Conservation (phyloP, 2,797 vertebrate species). For the Hydrophis major region DNA sequence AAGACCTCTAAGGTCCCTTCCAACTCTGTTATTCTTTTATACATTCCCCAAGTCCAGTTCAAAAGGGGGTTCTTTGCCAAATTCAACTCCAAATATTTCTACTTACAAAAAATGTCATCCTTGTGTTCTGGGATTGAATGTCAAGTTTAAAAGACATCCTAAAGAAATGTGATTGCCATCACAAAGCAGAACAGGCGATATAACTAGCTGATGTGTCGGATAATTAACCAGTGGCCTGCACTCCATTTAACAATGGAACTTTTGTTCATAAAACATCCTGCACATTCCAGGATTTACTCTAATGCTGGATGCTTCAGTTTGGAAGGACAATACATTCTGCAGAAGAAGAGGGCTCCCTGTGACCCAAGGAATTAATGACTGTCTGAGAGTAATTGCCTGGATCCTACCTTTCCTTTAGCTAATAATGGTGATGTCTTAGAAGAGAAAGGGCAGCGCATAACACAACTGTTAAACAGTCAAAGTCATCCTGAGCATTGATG, state of each 20-base stretch:
- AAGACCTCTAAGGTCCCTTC: too few relatives aligned
- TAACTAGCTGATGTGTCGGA: conserved; percentile 21
- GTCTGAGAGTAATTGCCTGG: conserved; percentile 40
- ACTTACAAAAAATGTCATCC: not conserved
- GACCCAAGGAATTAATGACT: conserved; percentile 44
- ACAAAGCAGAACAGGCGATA: conserved; percentile 6
- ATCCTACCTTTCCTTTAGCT: conserved; percentile 43
- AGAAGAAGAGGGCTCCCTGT: not conserved
- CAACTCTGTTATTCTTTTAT: not conserved
- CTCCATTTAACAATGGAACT: conserved; percentile 13
- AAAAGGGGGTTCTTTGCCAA: not conserved
- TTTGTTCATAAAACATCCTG: conserved; percentile 28
- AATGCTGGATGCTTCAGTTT: conserved; percentile 20
- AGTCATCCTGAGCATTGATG: conserved; percentile 37
- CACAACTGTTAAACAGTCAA: conserved; percentile 39
- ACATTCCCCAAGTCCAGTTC: not conserved
- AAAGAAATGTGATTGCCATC: not conserved
- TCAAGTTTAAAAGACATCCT: not conserved
- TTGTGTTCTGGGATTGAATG: conserved; percentile 7
- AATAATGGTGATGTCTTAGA: conserved; percentile 41
- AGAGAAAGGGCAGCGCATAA: not conserved
- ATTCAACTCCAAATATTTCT: not conserved
- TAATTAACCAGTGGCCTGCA: conserved; percentile 34
- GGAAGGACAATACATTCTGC: conserved; percentile 28
- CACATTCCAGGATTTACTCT: conserved; percentile 26